Conservation (phyloP, 1,140 invertebrate species). For the Rhopalosiphum maidis region DNA sequence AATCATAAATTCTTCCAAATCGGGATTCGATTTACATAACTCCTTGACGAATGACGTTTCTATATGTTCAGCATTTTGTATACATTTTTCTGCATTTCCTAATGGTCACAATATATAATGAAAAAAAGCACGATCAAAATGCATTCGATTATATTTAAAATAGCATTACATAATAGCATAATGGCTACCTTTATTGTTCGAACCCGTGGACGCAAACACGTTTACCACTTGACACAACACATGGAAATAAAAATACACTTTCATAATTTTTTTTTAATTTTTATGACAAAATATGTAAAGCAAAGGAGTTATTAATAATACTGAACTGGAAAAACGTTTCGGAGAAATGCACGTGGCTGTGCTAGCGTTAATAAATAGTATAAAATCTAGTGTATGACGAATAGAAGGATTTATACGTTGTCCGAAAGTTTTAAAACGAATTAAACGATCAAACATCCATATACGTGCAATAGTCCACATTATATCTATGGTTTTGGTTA, state of each 20-base stretch:
- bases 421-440: neutral
- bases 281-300: neutral
- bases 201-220: neutral
- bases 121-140: neutral
- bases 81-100: neutral
- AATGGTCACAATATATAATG: neutral
- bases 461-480: neutral
- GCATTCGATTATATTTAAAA: neutral
- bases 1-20: conserved; percentile 64
- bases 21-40: neutral
- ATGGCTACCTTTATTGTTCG: neutral
- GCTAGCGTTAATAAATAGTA: neutral
- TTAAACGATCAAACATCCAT: no score
- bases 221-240: neutral
- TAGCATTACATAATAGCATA: neutral
- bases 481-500: neutral
- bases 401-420: no score
- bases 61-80: neutral
- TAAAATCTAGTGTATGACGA: neutral
- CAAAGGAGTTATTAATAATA: neutral
- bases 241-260: neutral
- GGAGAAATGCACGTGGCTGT: neutral
- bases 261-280: neutral
- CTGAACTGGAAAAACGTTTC: neutral
- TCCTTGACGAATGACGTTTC: neutral